Base-by-base conservation (phyloP, 2,888 invertebrate genomes). In the Dorcus hopei region DNA sequence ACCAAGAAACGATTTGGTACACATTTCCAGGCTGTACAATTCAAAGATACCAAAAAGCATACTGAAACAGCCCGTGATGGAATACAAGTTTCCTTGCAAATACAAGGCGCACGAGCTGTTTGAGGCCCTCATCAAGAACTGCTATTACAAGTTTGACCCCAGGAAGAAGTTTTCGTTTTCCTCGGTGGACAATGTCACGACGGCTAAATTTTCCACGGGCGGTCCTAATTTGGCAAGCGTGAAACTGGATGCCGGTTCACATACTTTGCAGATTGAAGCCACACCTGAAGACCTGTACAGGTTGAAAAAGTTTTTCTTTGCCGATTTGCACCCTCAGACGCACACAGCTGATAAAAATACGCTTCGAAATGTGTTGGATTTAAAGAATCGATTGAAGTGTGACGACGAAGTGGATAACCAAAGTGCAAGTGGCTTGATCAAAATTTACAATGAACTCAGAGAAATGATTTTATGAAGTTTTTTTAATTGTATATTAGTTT, bases 81-180 rank as follows among this genome's bases (percentile, higher is more conserved):
- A 70, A 45, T 71, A 68, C 55, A 61, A 65, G 50, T 61, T 73
- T 57, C 58, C 53, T 47, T 72, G 67, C 57, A 57, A 65, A 42
- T 60, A 67, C 16, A 62, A 61, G 49, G 58, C 59, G 8, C 62
- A 64, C 42, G 63, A 65, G 41, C 71, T 76, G 60, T 62, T 73
- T 11, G 63, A 72, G 57, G 49, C 57, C 3, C 52, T 75, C 43
- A 62, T 74, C 49, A 68, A 68, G 63, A 73, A 76, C 62, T 70
- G 69, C 38, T 75, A 74, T 57, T 73, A 76, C 54, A 69, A 67
- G 54, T 59, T 74, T 38, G 68, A 72, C 56, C 58, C 71, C 3
- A 69, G 72, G 54, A 51, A 65, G 23, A 68, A 74, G 54, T 61
- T 68, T 11, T 63, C 69, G 11, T 66, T 73, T 52, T 54, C 54